Base-by-base conservation (phyloP, 2,797 vertebrate species). In the Hemibagrus guttatus region DNA sequence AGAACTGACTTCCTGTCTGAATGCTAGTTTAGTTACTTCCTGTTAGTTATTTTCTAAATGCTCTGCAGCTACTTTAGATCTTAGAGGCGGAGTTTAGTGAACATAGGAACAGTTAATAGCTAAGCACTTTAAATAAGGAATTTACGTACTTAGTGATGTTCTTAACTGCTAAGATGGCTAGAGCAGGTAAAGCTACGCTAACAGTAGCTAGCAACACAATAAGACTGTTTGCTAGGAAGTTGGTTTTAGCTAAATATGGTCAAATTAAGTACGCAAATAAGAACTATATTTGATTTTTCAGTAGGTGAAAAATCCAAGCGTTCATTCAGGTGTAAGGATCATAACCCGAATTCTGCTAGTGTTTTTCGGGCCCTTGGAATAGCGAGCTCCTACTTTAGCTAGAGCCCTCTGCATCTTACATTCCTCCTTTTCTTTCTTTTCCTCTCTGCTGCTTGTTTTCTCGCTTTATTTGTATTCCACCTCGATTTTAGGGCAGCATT, bases 391-490 rank as follows among this genome's bases (percentile, higher is more conserved):
- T 79, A 39, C 13, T 7, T 49, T 8, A 49, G 46, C 7, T 49
- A 49, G 46, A 35, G 59, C 8, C 2, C 52, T 42, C 35, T 16
- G 6, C 19, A 61, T 35, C 42, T 28, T 26, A 9, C 46, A 26
- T 6, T 11, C 8, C 31, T 64, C 35, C 56, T 19, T 81, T 28
- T 46, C 9, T 35, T 14, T 54, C 19, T 63, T 54, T 88, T 16
- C 6, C 46, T 56, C 16, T 63, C 64, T 69, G 21, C 68, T 14
- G 31, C 7, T 66, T 56, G 9, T 42, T 56, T 19, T 78, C 49
- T 66, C 3, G n/a, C 61, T 68, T 42, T 81, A 46, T 86, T 84
- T 61, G 68, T 61, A 63, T 81, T 56, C 78, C 63, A 63, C 42
- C 69, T 78, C 17, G 4, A n/a, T 79, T 83, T 83, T 81, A 56